Evolutionary conservation across 2,113 vertebrate species (phyloP), one percentile per base, ranked within the genome.

Genomic region (Scomber colias): DNA sequence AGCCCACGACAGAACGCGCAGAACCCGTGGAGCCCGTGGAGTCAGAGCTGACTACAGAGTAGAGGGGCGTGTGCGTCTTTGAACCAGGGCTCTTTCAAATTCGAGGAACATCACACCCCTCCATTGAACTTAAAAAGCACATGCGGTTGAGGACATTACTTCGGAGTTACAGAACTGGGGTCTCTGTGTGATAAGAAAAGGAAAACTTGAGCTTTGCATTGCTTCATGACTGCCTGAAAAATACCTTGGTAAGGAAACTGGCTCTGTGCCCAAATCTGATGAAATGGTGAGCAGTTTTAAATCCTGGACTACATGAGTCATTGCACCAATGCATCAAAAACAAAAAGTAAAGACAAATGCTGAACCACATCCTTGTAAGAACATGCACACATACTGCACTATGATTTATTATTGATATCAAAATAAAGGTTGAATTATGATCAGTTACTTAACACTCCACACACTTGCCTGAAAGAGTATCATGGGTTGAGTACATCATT

Each of bases 21-120:
- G 40, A 7, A 16, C 57, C 46, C 64, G 53, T 35, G 46, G 16
- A 85, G 73, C 16, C n/a, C 51, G 15, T 51, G 21, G n/a, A 31
- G 59, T 44, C 15, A 57, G 83, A 57, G 83, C 12, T 19, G 59
- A 70, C 45, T 59, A 44, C 48, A 57, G 50, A 68, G 24, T 3
- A 17, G 44, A 57, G 14, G n/a, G 31, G 15, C 44, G 24, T 73
- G 21, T 16, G 19, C 1, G 50, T 59, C 62, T 82, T 80, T 80
- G 57, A 90, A 84, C 45, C 4, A n/a, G 45, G 76, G 60, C 64
- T 82, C 0, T 17, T 80, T 87, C 51, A 83, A 62, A 82, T 72
- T 79, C 71, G 61, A 68, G 44, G 59, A 70, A 66, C 85, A 83
- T 71, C 70, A 75, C 11, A 46, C 45, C 50, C 19, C 27, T 50